These are phyloP conservation scores for Cremastinae sp. DNA, from an alignment of 2,888 invertebrate genomes.

Conservation along the genomic window DNA sequence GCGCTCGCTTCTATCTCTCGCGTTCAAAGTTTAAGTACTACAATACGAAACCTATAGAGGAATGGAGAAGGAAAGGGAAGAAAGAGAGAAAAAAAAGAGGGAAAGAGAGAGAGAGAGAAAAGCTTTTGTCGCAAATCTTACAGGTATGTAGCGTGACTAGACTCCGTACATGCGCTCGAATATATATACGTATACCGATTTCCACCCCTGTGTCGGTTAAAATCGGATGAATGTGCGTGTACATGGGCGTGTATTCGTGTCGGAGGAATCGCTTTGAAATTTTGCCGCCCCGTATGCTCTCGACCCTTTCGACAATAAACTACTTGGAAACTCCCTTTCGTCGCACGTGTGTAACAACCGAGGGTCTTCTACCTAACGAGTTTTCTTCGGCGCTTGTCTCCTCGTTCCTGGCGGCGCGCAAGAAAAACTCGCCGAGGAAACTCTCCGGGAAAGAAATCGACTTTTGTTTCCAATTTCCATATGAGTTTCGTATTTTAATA, in stretches of 20 bases:
- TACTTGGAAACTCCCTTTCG: constrained; percentile 41
- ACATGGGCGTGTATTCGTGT: constrained; percentile 11
- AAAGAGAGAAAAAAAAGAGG: no score
- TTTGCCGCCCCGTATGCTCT: constrained; percentile 30
- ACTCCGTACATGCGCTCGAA: constrained; percentile 1
- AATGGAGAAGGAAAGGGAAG: background rate
- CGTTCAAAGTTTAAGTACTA: constrained; percentile 26
- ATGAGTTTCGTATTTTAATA: no score
- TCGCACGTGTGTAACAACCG: constrained; percentile 21
- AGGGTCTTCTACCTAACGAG: constrained; percentile 40
- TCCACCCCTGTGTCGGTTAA: no score
- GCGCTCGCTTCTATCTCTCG: background rate
- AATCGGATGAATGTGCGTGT: background rate
- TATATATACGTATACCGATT: constrained; percentile 24
- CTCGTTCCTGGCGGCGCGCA: background rate
- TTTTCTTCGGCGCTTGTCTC: constrained; percentile 37
- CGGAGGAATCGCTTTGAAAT: constrained; percentile 31
- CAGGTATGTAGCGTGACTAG: constrained; percentile 12
- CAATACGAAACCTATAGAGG: constrained; percentile 27
- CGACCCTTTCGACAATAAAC: constrained; percentile 50
- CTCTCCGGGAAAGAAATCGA: background rate
- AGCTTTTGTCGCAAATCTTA: constrained; percentile 36
- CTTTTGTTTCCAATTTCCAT: constrained; percentile 1
- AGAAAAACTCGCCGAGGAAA: constrained; percentile 11
- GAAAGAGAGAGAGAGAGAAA: background rate